phyloP scores from a whole-genome alignment of 2,888 invertebrate species.

The Spicauda simplicius region DNA sequence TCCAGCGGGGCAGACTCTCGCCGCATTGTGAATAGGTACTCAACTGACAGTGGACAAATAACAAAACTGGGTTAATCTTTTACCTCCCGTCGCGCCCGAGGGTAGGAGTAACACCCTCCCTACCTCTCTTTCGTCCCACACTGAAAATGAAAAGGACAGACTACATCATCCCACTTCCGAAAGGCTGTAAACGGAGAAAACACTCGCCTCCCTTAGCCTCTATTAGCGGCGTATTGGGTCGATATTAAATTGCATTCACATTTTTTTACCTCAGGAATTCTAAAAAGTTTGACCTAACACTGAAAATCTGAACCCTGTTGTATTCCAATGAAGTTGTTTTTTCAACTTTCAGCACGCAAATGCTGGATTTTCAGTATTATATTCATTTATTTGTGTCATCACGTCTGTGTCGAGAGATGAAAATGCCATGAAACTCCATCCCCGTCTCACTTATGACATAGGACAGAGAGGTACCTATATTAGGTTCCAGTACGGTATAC shows the following conservation, averaged over 20 bases:
- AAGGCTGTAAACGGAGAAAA: conserved; percentile 56
- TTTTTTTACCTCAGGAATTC: conserved; percentile 77
- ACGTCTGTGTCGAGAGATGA: conserved; percentile 76
- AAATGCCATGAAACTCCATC: conserved; percentile 77
- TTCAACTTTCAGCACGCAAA: conserved; percentile 58
- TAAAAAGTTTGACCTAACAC: conserved; percentile 70
- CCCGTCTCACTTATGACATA: conserved; percentile 63
- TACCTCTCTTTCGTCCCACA: conserved; percentile 63
- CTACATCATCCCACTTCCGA: conserved; percentile 50
- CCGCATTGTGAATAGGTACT: conserved; percentile 83
- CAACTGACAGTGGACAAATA: conserved; percentile 85
- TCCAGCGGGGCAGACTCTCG: conserved; percentile 74
- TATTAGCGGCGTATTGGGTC: conserved; percentile 53
- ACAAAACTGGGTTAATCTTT: conserved; percentile 85
- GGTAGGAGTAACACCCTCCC: conserved; percentile 66
- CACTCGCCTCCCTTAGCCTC: conserved; percentile 46
- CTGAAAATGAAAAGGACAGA: conserved; percentile 71
- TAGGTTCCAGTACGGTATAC: conserved; percentile 68
- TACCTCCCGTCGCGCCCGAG: conserved; percentile 75
- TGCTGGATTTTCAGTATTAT: conserved; percentile 79
- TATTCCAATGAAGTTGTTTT: conserved; percentile 62
- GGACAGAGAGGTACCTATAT: conserved; percentile 65
- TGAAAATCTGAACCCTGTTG: conserved; percentile 68
- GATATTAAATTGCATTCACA: conserved; percentile 53
- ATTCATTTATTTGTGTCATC: conserved; percentile 82